Percentiles rank a stretch among this genome's conserved stretches.
Conservation (phyloP, 2,888 invertebrate genomes). For the Nipponacmea schrenckii region DNA sequence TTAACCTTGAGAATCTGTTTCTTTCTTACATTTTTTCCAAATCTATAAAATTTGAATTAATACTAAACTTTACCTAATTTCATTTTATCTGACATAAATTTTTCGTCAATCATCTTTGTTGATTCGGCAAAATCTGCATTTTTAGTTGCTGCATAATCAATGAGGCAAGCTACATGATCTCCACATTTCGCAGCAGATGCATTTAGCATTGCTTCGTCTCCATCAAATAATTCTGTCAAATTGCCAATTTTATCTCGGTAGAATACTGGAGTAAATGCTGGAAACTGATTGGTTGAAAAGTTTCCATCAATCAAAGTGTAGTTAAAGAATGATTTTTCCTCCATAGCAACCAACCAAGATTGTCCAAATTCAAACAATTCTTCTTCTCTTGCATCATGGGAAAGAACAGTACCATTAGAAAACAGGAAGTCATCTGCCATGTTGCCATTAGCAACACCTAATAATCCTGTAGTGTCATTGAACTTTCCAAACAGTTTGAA, state of each 20-base stretch:
- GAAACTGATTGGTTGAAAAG: slow-evolving; percentile 13
- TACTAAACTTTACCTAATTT: not conserved
- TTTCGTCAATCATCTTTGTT: not conserved
- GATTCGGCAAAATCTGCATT: not conserved
- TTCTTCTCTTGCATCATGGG: slow-evolving; percentile 25
- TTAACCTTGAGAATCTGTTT: too few species aligned
- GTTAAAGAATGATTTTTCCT: slow-evolving; percentile 13
- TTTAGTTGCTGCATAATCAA: slow-evolving; percentile 11
- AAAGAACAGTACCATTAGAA: slow-evolving; percentile 28
- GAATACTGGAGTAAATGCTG: slow-evolving; percentile 19
- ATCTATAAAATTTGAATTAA: too few species aligned
- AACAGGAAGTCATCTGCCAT: slow-evolving; percentile 32
- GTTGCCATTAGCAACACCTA: slow-evolving; percentile 39
- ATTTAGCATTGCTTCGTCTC: not conserved
- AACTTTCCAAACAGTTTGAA: slow-evolving; percentile 11
- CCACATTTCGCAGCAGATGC: not conserved
- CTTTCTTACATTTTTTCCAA: too few species aligned
- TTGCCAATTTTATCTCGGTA: not conserved
- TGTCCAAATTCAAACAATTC: slow-evolving; percentile 30
- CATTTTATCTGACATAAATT: not conserved
- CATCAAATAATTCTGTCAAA: not conserved
- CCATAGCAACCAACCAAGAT: slow-evolving; percentile 25
- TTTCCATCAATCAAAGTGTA: slow-evolving; percentile 17
- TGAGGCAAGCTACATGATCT: slow-evolving; percentile 1
- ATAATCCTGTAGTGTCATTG: slow-evolving; percentile 26